Percentiles rank a stretch among this genome's conserved stretches.
These are phyloP conservation scores for Helicoverpa zea DNA, from an alignment of 1,140 invertebrate species.

Conservation along the genomic window DNA sequence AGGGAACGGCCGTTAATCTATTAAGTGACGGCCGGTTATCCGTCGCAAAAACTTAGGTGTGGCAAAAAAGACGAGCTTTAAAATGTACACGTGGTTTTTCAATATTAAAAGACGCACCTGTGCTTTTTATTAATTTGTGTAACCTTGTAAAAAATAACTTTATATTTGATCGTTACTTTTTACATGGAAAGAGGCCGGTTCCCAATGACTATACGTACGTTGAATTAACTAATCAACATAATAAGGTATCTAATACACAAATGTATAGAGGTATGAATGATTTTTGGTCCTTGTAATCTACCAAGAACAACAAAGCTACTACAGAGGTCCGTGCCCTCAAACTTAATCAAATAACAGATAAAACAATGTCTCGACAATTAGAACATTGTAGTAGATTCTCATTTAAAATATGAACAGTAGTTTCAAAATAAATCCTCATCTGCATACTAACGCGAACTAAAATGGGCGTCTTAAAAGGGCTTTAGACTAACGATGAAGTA, in stretches of 20 bases:
- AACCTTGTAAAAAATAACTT: too few relatives aligned
- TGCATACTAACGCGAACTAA: neutral
- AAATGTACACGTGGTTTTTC: neutral
- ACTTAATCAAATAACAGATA: slow-evolving; percentile 6
- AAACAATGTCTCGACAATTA: slow-evolving; percentile 5
- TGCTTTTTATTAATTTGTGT: neutral
- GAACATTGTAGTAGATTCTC: slow-evolving; percentile 9
- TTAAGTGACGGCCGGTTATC: slow-evolving; percentile 1
- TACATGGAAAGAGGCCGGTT: too few relatives aligned
- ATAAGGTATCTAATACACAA: too few relatives aligned
- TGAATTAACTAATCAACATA: too few relatives aligned
- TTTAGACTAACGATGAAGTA: too few relatives aligned
- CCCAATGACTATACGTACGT: too few relatives aligned
- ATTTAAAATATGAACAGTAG: slow-evolving; percentile 6
- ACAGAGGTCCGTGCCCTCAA: neutral
- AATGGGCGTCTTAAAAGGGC: neutral
- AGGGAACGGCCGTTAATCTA: neutral
- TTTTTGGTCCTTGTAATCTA: too few relatives aligned
- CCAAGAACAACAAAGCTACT: neutral
- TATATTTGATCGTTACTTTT: too few relatives aligned
- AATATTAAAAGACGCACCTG: too few relatives aligned
- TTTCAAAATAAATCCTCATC: slow-evolving; percentile 34
- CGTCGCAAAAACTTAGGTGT: slow-evolving; percentile 4
- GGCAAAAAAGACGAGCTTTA: neutral
- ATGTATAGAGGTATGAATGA: too few relatives aligned